A percentile compares a stretch with the other conserved stretches of the same genome.
Conservation (phyloP, 2,113 vertebrate genomes). For the Garra rufa region DNA sequence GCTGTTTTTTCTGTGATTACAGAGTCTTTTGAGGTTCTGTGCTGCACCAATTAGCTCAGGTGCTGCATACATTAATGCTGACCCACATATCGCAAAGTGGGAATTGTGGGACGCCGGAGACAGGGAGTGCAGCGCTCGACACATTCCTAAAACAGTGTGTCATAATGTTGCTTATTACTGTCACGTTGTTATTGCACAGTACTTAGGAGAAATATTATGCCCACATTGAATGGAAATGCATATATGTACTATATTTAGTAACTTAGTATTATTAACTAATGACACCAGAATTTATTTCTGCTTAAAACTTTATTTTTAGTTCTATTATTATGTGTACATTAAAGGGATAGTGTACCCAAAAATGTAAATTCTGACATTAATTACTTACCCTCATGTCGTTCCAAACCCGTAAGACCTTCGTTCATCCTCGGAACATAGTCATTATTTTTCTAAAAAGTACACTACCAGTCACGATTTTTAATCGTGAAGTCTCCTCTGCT, state of each 20-base stretch:
- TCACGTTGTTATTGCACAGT: background rate
- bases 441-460: no score
- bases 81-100: slow-evolving; percentile 52
- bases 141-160: slow-evolving; percentile 4
- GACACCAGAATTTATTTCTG: background rate
- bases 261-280: background rate
- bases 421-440: no score
- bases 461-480: no score
- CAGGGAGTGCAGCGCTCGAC: slow-evolving; percentile 2
- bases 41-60: slow-evolving; percentile 38
- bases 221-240: background rate
- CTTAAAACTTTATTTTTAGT: background rate
- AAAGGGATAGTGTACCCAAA: no score
- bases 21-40: background rate
- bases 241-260: slow-evolving; percentile 5
- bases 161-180: slow-evolving; percentile 6
- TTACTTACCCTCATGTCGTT: no score
- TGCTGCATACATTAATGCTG: slow-evolving; percentile 54
- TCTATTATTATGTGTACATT: slow-evolving; percentile 24
- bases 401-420: no score
- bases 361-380: no score
- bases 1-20: slow-evolving; percentile 1
- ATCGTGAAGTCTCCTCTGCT: no score
- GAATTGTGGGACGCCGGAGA: slow-evolving; percentile 24
- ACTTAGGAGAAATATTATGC: background rate